Evolutionary conservation across 2,113 vertebrate species (phyloP), one percentile per base, ranked within the genome.

Genomic region (Sakesphorus luctuosus): DNA sequence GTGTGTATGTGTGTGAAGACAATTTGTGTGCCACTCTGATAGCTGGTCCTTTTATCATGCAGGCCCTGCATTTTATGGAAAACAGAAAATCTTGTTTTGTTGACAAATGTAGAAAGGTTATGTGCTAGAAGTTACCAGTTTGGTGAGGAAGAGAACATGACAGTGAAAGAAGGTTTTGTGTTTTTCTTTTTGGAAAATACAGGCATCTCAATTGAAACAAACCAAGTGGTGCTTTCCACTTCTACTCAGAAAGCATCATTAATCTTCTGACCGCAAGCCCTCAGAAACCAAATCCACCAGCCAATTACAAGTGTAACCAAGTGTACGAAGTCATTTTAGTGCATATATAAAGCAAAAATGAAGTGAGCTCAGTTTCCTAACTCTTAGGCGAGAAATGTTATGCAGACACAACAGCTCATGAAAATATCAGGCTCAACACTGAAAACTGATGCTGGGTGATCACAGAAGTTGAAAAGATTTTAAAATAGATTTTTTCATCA

Each of bases 351-450:
- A 87, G 36, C 2, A 82, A 36, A 89, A 93, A 35, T 16, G 21
- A 59, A 84, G n/a, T 72, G 43, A 90, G 29, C 35, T 86, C 52
- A 2, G 33, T 62, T 83, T 84, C 78, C 43, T 46, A 73, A 68
- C 50, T 89, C 77, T 88, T 84, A 85, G 2, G 26, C 67, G 74
- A 81, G 65, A 82, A 94, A 68, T 10, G 0, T 72, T 85, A 46
- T 5, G 77, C 7, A 76, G 78, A 85, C 94, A 85, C 87, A 94
- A 93, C 87, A 87, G 38, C 78, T 95, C 87, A 66, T n/a, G 71
- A 79, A 91, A 94, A 95, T 66, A 71, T 87, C 74, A 93, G 93
- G 89, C 82, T 95, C 77, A 94, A 79, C 81, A 94, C 53, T 82
- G 56, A 61, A 61, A 96, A 94, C 44, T 38, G 28, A 73, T 69